These are phyloP conservation scores for Trematomus bernacchii DNA, from an alignment of 2,797 vertebrate species.

Conservation along the genomic window DNA sequence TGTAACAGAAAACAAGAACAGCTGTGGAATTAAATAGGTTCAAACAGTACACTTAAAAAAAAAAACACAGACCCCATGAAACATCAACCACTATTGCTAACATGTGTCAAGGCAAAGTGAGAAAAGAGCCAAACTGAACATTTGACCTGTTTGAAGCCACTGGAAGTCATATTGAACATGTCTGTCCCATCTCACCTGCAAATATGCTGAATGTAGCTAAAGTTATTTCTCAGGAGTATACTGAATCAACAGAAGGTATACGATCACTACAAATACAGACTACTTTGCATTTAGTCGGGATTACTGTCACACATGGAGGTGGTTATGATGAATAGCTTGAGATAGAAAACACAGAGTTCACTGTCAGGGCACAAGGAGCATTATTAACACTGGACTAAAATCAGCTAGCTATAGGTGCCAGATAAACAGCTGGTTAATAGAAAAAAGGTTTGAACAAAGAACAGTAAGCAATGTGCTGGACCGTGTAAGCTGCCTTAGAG, in stretches of 20 bases:
- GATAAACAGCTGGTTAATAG: background rate
- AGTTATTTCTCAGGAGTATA: conserved; percentile 9
- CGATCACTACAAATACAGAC: conserved; percentile 18
- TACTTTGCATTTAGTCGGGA: conserved; percentile 17
- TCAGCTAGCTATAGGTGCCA: conserved; percentile 6
- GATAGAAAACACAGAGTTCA: conserved; percentile 26
- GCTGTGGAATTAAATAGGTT: conserved; percentile 64
- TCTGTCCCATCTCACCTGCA: conserved; percentile 23
- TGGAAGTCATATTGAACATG: background rate
- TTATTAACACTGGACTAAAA: conserved; percentile 21
- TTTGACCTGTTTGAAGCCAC: conserved; percentile 26
- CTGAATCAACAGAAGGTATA: conserved; percentile 8
- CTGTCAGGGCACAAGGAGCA: conserved; percentile 35
- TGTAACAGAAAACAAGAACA: conserved; percentile 65
- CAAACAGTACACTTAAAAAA: conserved; percentile 22
- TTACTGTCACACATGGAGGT: conserved; percentile 15
- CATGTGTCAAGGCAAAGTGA: conserved; percentile 36
- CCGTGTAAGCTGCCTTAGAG: conserved; percentile 21
- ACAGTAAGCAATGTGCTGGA: background rate
- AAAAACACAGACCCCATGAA: conserved; percentile 10
- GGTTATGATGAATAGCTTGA: conserved; percentile 12
- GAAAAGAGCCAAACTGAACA: conserved; percentile 7
- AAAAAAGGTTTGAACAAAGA: background rate
- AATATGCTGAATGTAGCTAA: conserved; percentile 18
- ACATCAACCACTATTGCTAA: conserved; percentile 44